phyloP scores from a whole-genome alignment of 1,140 invertebrate species.

The Lutraria rhynchaena region DNA sequence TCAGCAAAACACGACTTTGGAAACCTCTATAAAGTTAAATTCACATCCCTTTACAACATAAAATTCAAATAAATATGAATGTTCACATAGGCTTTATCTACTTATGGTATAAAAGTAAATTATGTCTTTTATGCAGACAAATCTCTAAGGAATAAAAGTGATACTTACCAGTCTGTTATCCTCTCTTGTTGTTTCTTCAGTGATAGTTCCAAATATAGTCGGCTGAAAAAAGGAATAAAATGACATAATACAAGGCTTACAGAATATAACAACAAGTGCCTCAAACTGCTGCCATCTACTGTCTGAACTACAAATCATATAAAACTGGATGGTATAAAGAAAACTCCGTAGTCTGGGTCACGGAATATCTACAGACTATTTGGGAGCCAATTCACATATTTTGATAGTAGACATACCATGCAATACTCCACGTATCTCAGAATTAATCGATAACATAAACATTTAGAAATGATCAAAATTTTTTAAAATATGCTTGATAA shows the following conservation, averaged over 20 bases:
- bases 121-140: too few relatives aligned
- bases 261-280: too few relatives aligned
- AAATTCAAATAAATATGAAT: background rate
- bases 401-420: background rate
- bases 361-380: background rate
- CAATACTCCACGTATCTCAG: too few relatives aligned
- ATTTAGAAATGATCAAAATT: too few relatives aligned
- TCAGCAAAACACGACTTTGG: too few relatives aligned
- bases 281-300: background rate
- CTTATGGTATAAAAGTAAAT: too few relatives aligned
- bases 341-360: background rate
- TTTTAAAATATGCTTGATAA: too few relatives aligned
- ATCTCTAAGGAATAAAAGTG: background rate
- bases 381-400: background rate
- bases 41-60: too few relatives aligned
- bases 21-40: too few relatives aligned
- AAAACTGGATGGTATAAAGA: background rate
- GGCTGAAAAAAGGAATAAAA: slow-evolving; percentile 47
- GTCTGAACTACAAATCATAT: background rate
- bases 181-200: slow-evolving; percentile 53
- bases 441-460: too few relatives aligned
- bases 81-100: background rate
- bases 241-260: background rate
- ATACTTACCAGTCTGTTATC: slow-evolving; percentile 43
- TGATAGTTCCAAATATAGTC: slow-evolving; percentile 58